These are phyloP conservation scores for Clarias gariepinus DNA, from an alignment of 2,113 vertebrate species.

Conservation along the genomic window DNA sequence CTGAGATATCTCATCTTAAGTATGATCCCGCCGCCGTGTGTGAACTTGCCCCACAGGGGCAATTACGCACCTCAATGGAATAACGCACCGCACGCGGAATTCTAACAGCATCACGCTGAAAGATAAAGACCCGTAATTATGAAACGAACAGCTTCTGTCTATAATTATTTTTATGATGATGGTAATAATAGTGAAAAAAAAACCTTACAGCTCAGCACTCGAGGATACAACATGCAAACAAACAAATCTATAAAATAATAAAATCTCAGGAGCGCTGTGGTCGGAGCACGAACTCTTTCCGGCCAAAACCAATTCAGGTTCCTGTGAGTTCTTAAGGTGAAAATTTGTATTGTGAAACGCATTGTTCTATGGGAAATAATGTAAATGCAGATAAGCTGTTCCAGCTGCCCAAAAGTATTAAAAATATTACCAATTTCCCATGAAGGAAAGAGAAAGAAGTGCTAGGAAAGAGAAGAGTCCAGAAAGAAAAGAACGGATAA, in stretches of 20 bases:
- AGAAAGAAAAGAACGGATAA: too few species aligned
- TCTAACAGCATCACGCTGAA: neutral
- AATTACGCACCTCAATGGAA: neutral
- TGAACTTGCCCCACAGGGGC: neutral
- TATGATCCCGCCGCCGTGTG: neutral
- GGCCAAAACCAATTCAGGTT: neutral
- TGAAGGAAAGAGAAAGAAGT: too few species aligned
- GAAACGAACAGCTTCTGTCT: neutral
- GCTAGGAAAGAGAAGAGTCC: too few species aligned
- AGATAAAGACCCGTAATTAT: constrained; percentile 16
- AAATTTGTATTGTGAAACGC: too few species aligned
- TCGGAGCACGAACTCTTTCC: neutral
- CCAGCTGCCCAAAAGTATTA: too few species aligned
- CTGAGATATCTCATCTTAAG: neutral
- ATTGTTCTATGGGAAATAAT: too few species aligned
- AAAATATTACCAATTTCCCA: too few species aligned
- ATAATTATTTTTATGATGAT: neutral
- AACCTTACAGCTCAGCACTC: neutral
- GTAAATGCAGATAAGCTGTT: too few species aligned
- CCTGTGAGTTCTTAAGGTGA: neutral
- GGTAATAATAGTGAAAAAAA: neutral
- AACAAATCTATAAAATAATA: neutral
- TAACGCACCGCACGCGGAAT: neutral
- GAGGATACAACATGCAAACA: neutral
- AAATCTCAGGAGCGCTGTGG: neutral